These are phyloP conservation scores for Phalloptychus januarius DNA, from an alignment of 2,797 vertebrate species.

Conservation along the genomic window DNA sequence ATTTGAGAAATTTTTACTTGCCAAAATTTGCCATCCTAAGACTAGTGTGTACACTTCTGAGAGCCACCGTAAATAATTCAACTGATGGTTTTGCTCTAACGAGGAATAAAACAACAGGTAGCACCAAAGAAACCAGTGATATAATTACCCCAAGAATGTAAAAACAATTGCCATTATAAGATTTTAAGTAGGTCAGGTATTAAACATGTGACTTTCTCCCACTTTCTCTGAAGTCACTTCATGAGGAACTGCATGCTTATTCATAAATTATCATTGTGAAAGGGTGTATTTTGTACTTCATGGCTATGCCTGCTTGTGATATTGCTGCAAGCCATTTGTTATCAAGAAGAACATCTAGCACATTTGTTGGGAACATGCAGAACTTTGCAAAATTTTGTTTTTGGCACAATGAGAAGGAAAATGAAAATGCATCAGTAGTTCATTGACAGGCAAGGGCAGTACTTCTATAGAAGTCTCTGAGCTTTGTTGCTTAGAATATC, in stretches of 20 bases:
- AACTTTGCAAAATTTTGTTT: background rate
- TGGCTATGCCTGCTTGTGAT: background rate
- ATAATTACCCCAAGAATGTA: background rate
- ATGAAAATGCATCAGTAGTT: background rate
- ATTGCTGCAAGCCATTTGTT: background rate
- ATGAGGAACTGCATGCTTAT: background rate
- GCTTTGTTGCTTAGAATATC: slow-evolving; percentile 29
- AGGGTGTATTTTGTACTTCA: background rate
- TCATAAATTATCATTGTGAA: background rate
- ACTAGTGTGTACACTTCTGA: background rate
- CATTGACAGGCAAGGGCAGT: background rate
- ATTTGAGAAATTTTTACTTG: background rate
- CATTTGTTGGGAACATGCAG: background rate
- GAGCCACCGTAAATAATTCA: background rate
- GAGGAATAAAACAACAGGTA: background rate
- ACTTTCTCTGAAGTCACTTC: background rate
- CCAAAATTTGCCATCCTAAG: background rate
- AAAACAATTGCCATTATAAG: background rate
- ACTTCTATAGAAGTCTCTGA: background rate
- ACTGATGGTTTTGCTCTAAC: background rate
- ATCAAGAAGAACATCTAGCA: background rate
- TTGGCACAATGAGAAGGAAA: background rate
- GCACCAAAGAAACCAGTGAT: background rate
- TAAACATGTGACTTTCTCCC: background rate
- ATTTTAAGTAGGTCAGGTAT: background rate